Conservation (phyloP, 2,113 vertebrate species). For the Amphilophus citrinellus region DNA sequence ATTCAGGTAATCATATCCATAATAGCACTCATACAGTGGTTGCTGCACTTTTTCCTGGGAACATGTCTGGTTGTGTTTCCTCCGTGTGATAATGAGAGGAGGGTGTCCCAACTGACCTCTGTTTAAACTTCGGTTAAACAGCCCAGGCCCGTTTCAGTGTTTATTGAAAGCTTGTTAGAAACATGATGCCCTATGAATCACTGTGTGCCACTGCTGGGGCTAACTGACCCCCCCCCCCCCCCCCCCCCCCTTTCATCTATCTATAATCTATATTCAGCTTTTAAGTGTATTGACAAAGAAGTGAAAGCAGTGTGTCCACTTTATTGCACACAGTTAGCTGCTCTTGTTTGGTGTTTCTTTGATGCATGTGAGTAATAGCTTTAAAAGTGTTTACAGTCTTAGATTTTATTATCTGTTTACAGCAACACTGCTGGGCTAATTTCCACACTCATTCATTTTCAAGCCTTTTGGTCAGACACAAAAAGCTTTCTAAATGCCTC, state of each 20-base stretch:
- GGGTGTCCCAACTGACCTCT: slow-evolving; percentile 48
- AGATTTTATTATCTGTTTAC: slow-evolving; percentile 20
- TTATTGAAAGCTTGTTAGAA: slow-evolving; percentile 63
- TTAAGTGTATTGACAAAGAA: neutral
- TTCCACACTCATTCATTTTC: slow-evolving; percentile 8
- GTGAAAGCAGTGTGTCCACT: neutral
- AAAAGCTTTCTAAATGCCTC: neutral
- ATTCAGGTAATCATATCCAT: no score
- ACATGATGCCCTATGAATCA: slow-evolving; percentile 57
- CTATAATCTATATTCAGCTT: neutral
- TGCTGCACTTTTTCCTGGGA: neutral
- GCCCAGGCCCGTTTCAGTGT: slow-evolving; percentile 45
- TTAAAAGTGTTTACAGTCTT: neutral
- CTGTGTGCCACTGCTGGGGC: neutral
- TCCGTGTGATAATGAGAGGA: slow-evolving; percentile 34
- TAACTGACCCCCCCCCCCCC: neutral
- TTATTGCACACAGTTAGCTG: neutral
- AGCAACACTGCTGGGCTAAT: neutral
- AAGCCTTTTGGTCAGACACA: neutral
- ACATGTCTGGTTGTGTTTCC: neutral
- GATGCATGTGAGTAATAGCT: neutral
- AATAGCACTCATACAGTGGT: neutral
- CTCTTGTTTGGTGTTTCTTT: neutral
- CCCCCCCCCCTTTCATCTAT: neutral
- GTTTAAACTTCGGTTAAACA: slow-evolving; percentile 62